Base-by-base conservation (phyloP, 2,888 invertebrate genomes). In the Temnothorax ravouxi region DNA sequence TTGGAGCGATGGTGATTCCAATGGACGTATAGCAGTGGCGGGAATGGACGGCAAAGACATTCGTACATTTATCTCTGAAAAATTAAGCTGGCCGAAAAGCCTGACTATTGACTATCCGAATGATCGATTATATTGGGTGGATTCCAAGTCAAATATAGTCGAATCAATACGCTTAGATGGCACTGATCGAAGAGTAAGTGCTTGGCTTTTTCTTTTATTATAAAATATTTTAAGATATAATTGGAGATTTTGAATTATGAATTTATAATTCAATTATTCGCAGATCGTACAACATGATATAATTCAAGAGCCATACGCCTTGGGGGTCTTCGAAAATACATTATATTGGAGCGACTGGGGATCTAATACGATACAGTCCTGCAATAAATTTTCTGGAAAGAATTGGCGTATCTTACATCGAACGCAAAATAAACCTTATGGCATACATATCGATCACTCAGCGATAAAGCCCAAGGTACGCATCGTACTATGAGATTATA, bases 271-370 rank as follows among this genome's bases (percentile, higher is more conserved):
- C n/a, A n/a, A 71, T 64, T 61, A 59, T 71, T 25, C 2, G n/a
- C 85, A 95, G 95, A 91, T 95, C 1, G 93, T 96, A 34, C 93
- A 96, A 1, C 94, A 96, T 90, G 96, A 96, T n/a, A 95, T 96
- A 0, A 96, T 97, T 21, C 96, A 97, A 88, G 97, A 98, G 94
- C 99, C 99, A 0, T 98, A 97, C 94, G 96, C 98, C 0, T 95
- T 99, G 86, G 96, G 97, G 0, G 97, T 99, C 1, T 99, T 99
- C 93, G 99, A 99, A 95, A 97, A 98, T 94, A 96, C 96, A 1
- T 94, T 99, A 0, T 99, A 97, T 95, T 99, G 98, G 98, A 98
- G 98, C 62, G 99, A 99, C 94, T 98, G 98, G 98, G 50, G n/a
- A 13, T 95, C 96, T 0, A 96, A 96, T 91, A 97, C 97, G 47